Evolutionary conservation across 2,888 invertebrate species (phyloP).

Genomic region (Pachycephus smyrnensis): DNA sequence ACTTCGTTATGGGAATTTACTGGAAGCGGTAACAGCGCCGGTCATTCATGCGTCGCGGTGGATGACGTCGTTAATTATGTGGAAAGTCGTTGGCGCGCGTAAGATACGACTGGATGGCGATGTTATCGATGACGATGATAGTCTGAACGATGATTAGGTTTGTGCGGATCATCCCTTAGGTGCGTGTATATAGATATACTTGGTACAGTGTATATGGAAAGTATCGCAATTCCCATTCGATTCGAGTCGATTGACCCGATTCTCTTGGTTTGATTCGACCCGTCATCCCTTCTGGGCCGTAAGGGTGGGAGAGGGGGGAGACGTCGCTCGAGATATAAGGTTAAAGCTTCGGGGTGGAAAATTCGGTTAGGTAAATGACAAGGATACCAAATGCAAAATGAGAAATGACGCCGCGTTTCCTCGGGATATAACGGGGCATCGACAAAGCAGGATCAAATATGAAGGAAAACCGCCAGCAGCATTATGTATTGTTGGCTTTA

Average conservation of each 20-base stretch:
- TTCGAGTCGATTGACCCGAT: not conserved
- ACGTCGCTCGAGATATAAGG: not conserved
- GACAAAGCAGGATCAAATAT: not conserved
- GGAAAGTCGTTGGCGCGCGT: not conserved
- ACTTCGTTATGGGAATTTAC: constrained; percentile 31
- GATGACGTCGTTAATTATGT: not conserved
- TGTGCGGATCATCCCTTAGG: not conserved
- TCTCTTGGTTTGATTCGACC: not conserved
- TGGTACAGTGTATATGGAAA: not conserved
- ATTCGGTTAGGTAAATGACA: constrained; percentile 1
- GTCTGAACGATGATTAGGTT: not conserved
- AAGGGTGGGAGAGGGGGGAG: not conserved
- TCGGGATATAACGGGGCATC: not conserved
- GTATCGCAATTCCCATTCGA: not conserved
- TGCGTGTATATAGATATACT: not conserved
- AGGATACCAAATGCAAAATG: not conserved
- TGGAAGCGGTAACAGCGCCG: constrained; percentile 25
- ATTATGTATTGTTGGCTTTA: not conserved
- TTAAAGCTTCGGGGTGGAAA: not conserved
- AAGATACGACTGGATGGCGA: not conserved
- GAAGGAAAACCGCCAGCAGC: not conserved
- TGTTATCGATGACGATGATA: not conserved
- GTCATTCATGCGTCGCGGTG: not conserved
- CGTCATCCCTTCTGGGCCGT: not conserved
- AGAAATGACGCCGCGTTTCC: not conserved